phyloP scores from a whole-genome alignment of 2,888 invertebrate genomes.

The Autographa gamma region DNA sequence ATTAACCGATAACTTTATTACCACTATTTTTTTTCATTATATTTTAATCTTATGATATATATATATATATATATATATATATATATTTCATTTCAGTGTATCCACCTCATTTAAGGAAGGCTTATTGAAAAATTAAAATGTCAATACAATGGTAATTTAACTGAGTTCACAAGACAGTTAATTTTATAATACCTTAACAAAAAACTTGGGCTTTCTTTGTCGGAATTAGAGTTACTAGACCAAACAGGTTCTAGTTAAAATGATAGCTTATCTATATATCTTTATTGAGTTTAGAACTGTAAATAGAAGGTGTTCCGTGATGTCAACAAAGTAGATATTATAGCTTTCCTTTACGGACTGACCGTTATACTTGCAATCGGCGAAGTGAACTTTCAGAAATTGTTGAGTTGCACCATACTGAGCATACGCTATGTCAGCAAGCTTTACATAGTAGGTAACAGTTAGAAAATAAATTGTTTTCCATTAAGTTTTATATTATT shows the following conservation, averaged over 20 bases:
- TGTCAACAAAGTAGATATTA: slow-evolving; percentile 68
- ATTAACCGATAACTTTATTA: not conserved
- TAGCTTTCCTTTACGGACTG: slow-evolving; percentile 59
- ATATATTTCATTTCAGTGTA: not conserved
- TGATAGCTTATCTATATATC: slow-evolving; percentile 24
- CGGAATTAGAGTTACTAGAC: not conserved
- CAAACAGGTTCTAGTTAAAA: slow-evolving; percentile 17
- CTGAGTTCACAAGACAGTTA: not conserved
- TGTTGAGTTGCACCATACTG: slow-evolving; percentile 36
- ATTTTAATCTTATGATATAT: not conserved
- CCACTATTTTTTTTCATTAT: not conserved
- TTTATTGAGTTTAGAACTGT: slow-evolving; percentile 42
- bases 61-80: not conserved
- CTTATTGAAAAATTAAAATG: not conserved
- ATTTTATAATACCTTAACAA: not conserved
- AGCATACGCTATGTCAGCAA: slow-evolving; percentile 30
- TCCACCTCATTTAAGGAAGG: not conserved
- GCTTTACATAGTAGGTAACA: slow-evolving; percentile 19
- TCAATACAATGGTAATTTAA: not conserved
- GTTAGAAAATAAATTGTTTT: not conserved
- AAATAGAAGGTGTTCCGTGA: slow-evolving; percentile 38
- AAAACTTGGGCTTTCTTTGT: not conserved
- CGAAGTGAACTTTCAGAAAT: slow-evolving; percentile 57
- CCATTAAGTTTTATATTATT: not conserved
- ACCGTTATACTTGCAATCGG: slow-evolving; percentile 56